Conservation (phyloP, 2,888 invertebrate species). For the Idaea dimidiata region DNA sequence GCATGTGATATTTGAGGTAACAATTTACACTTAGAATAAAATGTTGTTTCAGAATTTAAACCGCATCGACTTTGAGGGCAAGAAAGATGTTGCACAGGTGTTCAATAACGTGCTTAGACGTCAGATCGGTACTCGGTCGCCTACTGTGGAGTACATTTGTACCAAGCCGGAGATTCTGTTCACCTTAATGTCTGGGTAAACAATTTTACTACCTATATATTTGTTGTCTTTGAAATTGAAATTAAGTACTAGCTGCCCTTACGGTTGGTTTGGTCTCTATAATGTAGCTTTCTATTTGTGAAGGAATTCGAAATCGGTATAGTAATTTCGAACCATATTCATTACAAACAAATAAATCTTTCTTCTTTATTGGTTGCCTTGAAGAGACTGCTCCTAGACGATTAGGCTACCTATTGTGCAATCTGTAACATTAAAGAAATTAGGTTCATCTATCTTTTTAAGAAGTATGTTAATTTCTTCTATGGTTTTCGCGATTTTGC, state of each 20-base stretch:
- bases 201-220: conserved; percentile 27
- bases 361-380: background rate
- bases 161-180: conserved; percentile 98
- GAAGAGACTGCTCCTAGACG: background rate
- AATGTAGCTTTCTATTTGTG: too few relatives aligned
- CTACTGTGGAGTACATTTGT: conserved; percentile 99
- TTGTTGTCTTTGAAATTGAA: conserved; percentile 4
- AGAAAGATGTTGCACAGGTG: conserved; percentile 99
- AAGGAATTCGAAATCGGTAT: too few relatives aligned
- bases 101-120: conserved; percentile 99
- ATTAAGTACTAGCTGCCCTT: too few relatives aligned
- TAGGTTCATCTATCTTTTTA: too few relatives aligned
- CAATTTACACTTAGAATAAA: conserved; percentile 4
- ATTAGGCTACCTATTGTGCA: background rate
- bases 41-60: conserved; percentile 81
- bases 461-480: too few relatives aligned
- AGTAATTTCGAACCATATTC: too few relatives aligned
- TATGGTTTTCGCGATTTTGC: too few relatives aligned
- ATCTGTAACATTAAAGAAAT: too few relatives aligned
- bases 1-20: conserved; percentile 3
- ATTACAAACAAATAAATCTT: background rate
- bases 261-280: too few relatives aligned
- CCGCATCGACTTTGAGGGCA: conserved; percentile 93
- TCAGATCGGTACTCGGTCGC: conserved; percentile 98
- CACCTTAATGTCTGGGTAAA: conserved; percentile 96